Evolutionary conservation across 2,797 vertebrate species (phyloP), one percentile per base, ranked within the genome.

Genomic region (Chromis chromis): DNA sequence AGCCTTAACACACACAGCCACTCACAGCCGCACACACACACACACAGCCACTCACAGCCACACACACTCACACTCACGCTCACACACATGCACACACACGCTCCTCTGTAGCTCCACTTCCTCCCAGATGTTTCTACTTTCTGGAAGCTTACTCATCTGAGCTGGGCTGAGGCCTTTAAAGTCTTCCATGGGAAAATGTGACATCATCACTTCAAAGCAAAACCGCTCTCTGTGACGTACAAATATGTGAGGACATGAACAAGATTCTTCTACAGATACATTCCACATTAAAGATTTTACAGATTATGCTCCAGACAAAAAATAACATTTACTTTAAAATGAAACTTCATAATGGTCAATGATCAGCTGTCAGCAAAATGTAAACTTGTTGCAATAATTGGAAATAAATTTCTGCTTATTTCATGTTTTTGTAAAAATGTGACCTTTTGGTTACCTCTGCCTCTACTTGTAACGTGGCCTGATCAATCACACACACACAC

Each of bases 121-220:
- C 87, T 83, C 53, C 66, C 82, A 87, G 78, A 74, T 88, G 82
- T 78, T 87, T 83, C 57, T 74, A 77, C 65, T 88, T 82, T 83
- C 74, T 76, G 72, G 66, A 78, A 71, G 69, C 74, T 78, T 83
- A 83, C 74, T 90, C 81, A 87, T 86, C 59, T 78, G n/a, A 42
- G 74, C 25, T 40, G 24, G 49, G 16, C 56, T 64, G 44, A 66
- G 49, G 48, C 67, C 65, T 67, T 58, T 46, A 36, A 33, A 14
- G 52, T 14, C 54, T 71, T 84, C 66, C 75, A 76, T 63, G 64
- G 76, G 40, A 78, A 61, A 27, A 0, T 22, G 40, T 82, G 81
- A 84, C 83, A 79, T 88, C 81, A 87, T 39, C 63, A 48, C 48
- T 54, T 67, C 54, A 75, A 74, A 73, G 21, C n/a, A 17, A 0